These are phyloP conservation scores for Xiphophorus couchianus DNA, from an alignment of 2,113 vertebrate genomes.

Conservation along the genomic window DNA sequence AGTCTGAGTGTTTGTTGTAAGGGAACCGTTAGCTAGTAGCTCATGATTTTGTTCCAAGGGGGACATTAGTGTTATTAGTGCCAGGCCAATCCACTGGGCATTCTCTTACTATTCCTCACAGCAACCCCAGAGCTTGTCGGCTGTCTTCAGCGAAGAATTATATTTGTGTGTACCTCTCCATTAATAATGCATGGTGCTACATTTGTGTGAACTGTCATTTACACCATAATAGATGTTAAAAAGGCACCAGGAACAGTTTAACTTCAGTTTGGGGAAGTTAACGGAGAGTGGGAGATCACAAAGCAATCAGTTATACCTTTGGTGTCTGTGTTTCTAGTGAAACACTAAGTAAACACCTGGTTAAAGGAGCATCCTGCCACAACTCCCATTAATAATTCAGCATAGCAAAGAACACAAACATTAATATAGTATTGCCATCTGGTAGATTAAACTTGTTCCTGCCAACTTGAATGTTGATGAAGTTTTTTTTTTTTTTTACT, in stretches of 20 bases:
- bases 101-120: constrained; percentile 68
- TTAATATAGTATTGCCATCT: constrained; percentile 75
- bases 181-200: constrained; percentile 89
- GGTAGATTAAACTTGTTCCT: constrained; percentile 65
- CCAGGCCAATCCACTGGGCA: constrained; percentile 44
- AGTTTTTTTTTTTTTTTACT: not conserved
- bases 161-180: constrained; percentile 68
- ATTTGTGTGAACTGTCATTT: constrained; percentile 86
- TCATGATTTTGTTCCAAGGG: constrained; percentile 42
- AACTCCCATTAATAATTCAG: constrained; percentile 82
- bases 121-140: constrained; percentile 66
- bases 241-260: constrained; percentile 81
- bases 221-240: constrained; percentile 83
- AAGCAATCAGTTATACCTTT: constrained; percentile 66
- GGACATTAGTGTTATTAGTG: constrained; percentile 54
- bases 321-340: constrained; percentile 69
- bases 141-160: constrained; percentile 74
- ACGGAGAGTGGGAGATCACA: constrained; percentile 77
- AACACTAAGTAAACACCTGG: constrained; percentile 70
- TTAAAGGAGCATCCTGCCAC: constrained; percentile 62
- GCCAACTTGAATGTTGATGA: constrained; percentile 23
- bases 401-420: constrained; percentile 67
- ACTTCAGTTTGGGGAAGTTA: constrained; percentile 74
- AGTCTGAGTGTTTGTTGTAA: constrained; percentile 51
- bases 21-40: constrained; percentile 59